These are phyloP conservation scores for Siniperca chuatsi DNA, from an alignment of 2,113 vertebrate genomes.

Conservation along the genomic window DNA sequence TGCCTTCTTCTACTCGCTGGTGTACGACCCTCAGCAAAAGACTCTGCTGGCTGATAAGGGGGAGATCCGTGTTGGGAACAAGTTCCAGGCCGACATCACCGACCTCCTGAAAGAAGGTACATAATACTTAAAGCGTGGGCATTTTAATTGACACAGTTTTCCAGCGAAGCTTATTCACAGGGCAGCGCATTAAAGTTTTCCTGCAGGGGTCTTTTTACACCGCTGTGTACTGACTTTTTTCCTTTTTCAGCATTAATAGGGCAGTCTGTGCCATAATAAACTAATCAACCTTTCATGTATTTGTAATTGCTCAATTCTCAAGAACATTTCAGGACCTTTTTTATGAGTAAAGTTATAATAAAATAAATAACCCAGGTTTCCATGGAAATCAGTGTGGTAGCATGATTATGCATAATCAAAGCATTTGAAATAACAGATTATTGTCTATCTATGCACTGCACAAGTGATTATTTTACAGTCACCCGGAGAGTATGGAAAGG, in stretches of 20 bases:
- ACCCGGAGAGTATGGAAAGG: background rate
- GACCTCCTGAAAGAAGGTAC: conserved; percentile 94
- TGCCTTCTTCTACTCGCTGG: conserved; percentile 98
- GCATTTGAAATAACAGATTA: conserved; percentile 23
- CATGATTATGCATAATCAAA: conserved; percentile 36
- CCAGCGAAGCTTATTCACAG: background rate
- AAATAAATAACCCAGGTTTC: conserved; percentile 31
- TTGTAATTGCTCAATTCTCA: conserved; percentile 10
- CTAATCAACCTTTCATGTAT: conserved; percentile 17
- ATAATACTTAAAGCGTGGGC: background rate
- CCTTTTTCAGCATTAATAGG: conserved; percentile 4
- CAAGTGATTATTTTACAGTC: conserved; percentile 20
- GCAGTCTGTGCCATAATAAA: conserved; percentile 6
- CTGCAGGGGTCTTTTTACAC: conserved; percentile 27
- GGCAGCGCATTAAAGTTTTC: conserved; percentile 16
- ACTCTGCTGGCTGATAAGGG: conserved; percentile 98
- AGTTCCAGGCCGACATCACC: conserved; percentile 97
- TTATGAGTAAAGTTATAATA: conserved; percentile 6
- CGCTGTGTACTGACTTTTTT: conserved; percentile 13
- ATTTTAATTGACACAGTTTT: conserved; percentile 26
- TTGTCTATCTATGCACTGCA: conserved; percentile 3
- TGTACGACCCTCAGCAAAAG: conserved; percentile 98
- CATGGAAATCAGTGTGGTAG: conserved; percentile 33
- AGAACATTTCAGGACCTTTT: conserved; percentile 24
- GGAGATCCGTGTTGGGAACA: conserved; percentile 97